These are phyloP conservation scores for Actinostola sp. DNA, from an alignment of 92 coral and sea anemone genomes.

Conservation along the genomic window DNA sequence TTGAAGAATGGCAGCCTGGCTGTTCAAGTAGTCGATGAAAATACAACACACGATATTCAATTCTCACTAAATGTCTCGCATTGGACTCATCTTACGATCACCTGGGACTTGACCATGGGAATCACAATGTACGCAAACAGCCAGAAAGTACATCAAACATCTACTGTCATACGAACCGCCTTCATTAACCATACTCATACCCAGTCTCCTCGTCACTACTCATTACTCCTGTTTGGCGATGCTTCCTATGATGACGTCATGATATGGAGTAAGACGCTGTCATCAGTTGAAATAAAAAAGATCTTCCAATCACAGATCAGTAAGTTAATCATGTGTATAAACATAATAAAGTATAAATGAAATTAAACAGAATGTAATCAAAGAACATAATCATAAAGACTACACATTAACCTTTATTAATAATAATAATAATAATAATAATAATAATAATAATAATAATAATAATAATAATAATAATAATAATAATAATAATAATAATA, in stretches of 20 bases:
- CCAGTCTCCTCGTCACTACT: not conserved
- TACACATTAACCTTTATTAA: no score
- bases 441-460: no score
- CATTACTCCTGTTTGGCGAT: constrained; percentile 38
- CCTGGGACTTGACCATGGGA: constrained; percentile 25
- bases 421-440: no score
- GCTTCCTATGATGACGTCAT: constrained; percentile 60
- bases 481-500: no score
- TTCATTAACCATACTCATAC: constrained; percentile 4
- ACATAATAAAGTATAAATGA: not conserved
- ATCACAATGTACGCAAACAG: constrained; percentile 43
- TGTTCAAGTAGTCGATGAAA: constrained; percentile 9
- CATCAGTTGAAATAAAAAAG: constrained; percentile 22
- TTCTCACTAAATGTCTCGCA: not conserved
- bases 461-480: no score
- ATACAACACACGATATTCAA: not conserved
- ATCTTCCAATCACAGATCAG: constrained; percentile 57
- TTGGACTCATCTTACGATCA: constrained; percentile 34
- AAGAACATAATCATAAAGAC: no score
- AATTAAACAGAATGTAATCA: no score
- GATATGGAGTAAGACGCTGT: constrained; percentile 46
- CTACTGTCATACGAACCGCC: not conserved
- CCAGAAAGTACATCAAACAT: not conserved
- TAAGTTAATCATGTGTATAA: constrained; percentile 9
- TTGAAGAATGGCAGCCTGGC: not conserved